Evolutionary conservation across 2,113 vertebrate genomes (phyloP).

Genomic region (Balaenoptera acutorostrata): DNA sequence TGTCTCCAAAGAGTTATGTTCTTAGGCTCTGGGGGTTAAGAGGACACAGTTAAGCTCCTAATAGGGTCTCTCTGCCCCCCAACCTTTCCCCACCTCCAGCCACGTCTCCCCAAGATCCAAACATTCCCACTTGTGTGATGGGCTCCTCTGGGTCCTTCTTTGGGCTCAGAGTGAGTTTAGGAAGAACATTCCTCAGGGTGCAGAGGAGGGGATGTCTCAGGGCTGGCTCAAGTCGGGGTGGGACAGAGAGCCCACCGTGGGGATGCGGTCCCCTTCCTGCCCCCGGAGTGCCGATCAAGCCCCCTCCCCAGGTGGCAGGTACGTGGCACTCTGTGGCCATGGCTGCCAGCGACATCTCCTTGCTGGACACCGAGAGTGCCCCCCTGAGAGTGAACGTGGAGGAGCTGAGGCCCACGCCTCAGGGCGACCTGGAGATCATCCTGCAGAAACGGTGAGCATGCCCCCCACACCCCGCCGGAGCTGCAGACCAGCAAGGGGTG

Average conservation of each 20-base stretch:
- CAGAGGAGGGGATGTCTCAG: not conserved
- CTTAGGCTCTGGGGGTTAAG: not conserved
- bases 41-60: too few relatives aligned
- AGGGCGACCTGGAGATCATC: not conserved
- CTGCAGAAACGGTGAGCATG: not conserved
- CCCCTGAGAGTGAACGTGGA: not conserved
- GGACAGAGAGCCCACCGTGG: not conserved
- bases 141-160: not conserved
- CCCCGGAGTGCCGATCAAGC: accelerated
- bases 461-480: accelerated
- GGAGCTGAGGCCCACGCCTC: not conserved
- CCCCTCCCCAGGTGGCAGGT: not conserved
- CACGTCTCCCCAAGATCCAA: not conserved
- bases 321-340: not conserved
- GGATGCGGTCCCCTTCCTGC: accelerated
- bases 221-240: accelerated
- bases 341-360: not conserved
- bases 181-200: not conserved
- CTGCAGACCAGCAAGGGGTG: not conserved
- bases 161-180: too few relatives aligned
- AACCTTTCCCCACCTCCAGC: not conserved
- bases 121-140: accelerated
- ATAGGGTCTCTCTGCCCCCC: not conserved
- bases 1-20: not conserved
- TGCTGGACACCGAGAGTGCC: accelerated